These are phyloP conservation scores for Semaprochilodus insignis DNA, from an alignment of 2,797 vertebrate genomes.

Conservation along the genomic window DNA sequence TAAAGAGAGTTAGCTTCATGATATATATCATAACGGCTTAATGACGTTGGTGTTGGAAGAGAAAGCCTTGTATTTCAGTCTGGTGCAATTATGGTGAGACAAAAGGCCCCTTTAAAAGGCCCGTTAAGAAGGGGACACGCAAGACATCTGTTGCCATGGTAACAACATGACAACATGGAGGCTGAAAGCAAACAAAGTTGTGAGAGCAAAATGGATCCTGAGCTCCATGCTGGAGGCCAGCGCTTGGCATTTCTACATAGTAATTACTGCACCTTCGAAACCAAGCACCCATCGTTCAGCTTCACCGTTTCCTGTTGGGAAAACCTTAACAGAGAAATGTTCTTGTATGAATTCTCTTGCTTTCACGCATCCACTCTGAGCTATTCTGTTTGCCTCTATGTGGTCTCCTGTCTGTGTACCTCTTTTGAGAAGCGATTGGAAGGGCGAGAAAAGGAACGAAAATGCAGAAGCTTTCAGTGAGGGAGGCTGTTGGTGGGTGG, in stretches of 20 bases:
- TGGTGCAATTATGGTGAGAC: slow-evolving; percentile 15
- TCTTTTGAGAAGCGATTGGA: slow-evolving; percentile 4
- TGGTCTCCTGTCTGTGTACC: background rate
- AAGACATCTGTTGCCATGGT: slow-evolving; percentile 67
- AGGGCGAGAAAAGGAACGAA: background rate
- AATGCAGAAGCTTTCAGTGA: background rate
- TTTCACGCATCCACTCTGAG: background rate
- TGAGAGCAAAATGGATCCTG: slow-evolving; percentile 45
- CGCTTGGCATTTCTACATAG: slow-evolving; percentile 32
- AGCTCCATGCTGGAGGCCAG: slow-evolving; percentile 24
- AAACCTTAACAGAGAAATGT: background rate
- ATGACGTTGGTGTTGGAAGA: background rate
- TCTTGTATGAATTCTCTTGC: background rate
- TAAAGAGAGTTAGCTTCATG: background rate
- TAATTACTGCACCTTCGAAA: background rate
- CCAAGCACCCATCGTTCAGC: background rate
- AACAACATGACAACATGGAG: slow-evolving; percentile 61
- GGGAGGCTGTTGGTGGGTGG: slow-evolving; percentile 1
- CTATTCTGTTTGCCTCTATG: background rate
- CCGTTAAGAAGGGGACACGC: slow-evolving; percentile 7
- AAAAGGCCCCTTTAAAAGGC: slow-evolving; percentile 31
- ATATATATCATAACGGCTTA: background rate
- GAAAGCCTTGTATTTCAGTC: background rate
- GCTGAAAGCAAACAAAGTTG: slow-evolving; percentile 55
- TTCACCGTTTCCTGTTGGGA: background rate